Base-by-base conservation (phyloP, 2,888 invertebrate species). In the Luperina testacea region DNA sequence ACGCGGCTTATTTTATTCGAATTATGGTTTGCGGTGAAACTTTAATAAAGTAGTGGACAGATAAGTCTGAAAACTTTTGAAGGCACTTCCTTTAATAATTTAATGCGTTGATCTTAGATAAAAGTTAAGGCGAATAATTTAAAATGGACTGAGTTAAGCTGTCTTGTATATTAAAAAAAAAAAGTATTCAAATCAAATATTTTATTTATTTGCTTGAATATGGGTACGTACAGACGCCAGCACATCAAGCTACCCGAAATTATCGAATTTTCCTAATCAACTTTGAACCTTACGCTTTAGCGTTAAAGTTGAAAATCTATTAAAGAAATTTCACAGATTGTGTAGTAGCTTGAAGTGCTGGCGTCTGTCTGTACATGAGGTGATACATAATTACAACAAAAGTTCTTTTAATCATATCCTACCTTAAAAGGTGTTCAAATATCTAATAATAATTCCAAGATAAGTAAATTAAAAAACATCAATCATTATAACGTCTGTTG, bases 11-110 rank as follows among this genome's bases (percentile, higher is more conserved):
- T 86, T 87, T 81, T 67, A 78, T 76, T 75, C 24, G 59, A 32
- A 74, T 73, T 69, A 77, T 63, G 78, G 77, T 77, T 85, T 86
- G 71, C 5, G 68, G 69, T 61, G 11, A 7, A 75, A 71, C 76
- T 77, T 83, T 64, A 64, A 68, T 70, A 82, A 77, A 77, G 57
- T 84, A 67, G 65, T 83, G 71, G 51, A 79, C 57, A 74, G 65
- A 86, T 86, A 80, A 76, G 68, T 72, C 74, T 77, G 8, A 59
- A 79, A 83, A 77, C 61, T 86, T 75, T 42, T n/a, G 42, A 74
- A 74, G 38, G 53, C 57, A 27, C 48, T 48, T 24, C 27, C 17
- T 42, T 38, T 27, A 75, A 45, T 78, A 83, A 86, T 83, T 83
- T 76, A 76, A 79, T 68, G 27, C 42, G 15, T 76, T 76, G n/a